phyloP scores from a whole-genome alignment of 2,888 invertebrate species.

The Hirtodrosophila duncani region DNA sequence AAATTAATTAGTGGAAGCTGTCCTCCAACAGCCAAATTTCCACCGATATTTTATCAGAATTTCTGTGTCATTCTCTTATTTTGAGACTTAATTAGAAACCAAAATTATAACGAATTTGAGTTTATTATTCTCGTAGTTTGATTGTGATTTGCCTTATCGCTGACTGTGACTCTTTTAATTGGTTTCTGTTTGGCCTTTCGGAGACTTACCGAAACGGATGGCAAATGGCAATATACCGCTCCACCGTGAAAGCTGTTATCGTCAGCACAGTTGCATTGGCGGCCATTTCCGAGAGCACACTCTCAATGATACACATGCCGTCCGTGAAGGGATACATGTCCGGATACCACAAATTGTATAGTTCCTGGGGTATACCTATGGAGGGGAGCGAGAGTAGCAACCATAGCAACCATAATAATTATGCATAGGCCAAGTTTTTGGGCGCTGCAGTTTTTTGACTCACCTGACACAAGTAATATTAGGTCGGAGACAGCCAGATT shows the following conservation, averaged over 20 bases:
- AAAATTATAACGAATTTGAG: too few species aligned
- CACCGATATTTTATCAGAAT: too few species aligned
- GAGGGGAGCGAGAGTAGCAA: conserved; percentile 8
- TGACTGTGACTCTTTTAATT: too few species aligned
- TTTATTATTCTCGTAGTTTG: too few species aligned
- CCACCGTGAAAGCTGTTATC: conserved; percentile 93
- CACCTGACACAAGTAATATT: conserved; percentile 86
- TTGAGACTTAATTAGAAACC: too few species aligned
- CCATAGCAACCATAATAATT: background rate
- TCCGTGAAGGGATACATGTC: conserved; percentile 87
- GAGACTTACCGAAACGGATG: conserved; percentile 84
- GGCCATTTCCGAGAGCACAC: conserved; percentile 90
- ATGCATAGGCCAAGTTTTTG: too few species aligned
- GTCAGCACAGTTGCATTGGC: conserved; percentile 91
- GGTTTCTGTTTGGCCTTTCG: background rate
- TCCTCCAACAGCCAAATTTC: too few species aligned
- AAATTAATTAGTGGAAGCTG: too few species aligned
- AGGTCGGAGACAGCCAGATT: conserved; percentile 92
- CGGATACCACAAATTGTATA: conserved; percentile 87
- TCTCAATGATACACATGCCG: conserved; percentile 85
- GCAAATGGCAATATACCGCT: conserved; percentile 92
- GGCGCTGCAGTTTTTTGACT: conserved; percentile 56
- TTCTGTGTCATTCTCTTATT: too few species aligned
- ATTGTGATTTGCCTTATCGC: too few species aligned
- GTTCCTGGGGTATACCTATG: conserved; percentile 87